Evolutionary conservation across 1,140 invertebrate species (phyloP).

Genomic region (Drosophila mauritiana): DNA sequence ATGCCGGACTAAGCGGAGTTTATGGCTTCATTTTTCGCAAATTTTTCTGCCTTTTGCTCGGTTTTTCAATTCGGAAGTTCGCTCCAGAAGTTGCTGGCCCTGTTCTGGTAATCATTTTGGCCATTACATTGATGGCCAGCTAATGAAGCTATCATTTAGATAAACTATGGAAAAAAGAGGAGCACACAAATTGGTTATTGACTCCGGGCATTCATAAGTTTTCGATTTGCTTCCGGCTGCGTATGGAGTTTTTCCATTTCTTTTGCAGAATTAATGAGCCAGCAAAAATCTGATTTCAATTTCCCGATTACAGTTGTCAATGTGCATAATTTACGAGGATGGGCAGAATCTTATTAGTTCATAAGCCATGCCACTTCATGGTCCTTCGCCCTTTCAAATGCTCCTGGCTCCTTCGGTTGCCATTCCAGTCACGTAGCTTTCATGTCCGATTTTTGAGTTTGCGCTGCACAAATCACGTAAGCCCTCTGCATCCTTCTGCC

Average conservation of each 20-base stretch:
- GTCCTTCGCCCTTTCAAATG: constrained; percentile 27
- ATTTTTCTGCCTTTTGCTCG: constrained; percentile 41
- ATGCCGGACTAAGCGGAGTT: constrained; percentile 57
- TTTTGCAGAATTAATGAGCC: constrained; percentile 69
- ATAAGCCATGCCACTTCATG: constrained; percentile 48
- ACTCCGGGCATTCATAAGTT: constrained; percentile 17
- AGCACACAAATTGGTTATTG: constrained; percentile 40
- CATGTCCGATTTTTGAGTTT: constrained; percentile 82
- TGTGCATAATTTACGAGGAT: constrained; percentile 67
- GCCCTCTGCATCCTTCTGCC: constrained; percentile 10
- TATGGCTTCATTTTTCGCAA: constrained; percentile 63
- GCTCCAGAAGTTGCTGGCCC: constrained; percentile 9
- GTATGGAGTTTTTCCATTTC: not conserved
- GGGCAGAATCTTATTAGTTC: constrained; percentile 68
- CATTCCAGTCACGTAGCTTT: constrained; percentile 67
- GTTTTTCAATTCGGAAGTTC: constrained; percentile 35
- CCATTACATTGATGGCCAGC: constrained; percentile 66
- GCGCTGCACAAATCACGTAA: constrained; percentile 77
- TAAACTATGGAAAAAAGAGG: constrained; percentile 23
- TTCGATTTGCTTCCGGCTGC: constrained; percentile 1
- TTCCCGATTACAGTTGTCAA: constrained; percentile 69
- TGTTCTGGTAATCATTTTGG: constrained; percentile 47
- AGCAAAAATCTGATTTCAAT: constrained; percentile 78
- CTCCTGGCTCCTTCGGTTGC: constrained; percentile 10
- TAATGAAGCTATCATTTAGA: constrained; percentile 68